Conservation (phyloP, 2,113 vertebrate species). For the Brienomyrus brachyistius region DNA sequence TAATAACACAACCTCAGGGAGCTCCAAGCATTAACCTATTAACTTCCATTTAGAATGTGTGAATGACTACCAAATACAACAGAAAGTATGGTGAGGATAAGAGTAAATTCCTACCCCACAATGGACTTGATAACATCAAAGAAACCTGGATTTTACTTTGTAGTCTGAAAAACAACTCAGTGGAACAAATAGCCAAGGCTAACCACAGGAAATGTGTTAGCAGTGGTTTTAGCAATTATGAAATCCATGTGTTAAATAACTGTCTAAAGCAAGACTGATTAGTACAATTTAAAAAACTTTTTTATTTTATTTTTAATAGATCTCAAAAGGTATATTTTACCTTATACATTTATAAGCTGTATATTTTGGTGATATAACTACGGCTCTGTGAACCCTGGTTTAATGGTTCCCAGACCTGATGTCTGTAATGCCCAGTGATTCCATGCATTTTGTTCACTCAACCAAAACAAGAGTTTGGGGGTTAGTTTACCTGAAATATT, state of each 20-base stretch:
- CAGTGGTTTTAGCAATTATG: neutral
- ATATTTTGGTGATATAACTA: neutral
- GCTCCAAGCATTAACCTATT: neutral
- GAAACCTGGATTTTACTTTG: neutral
- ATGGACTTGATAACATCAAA: neutral
- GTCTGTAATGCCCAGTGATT: neutral
- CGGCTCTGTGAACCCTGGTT: neutral
- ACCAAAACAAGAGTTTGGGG: neutral
- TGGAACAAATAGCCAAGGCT: neutral
- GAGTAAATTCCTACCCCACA: neutral
- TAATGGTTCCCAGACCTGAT: neutral
- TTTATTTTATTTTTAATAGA: neutral
- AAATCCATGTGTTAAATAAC: neutral
- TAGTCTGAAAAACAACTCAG: neutral
- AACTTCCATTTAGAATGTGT: neutral
- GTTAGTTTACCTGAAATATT: neutral
- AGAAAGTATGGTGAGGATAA: neutral
- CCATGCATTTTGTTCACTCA: neutral
- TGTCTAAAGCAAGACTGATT: neutral
- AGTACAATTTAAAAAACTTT: neutral
- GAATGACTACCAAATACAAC: neutral
- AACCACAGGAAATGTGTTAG: neutral
- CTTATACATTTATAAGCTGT: neutral
- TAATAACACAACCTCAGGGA: neutral
- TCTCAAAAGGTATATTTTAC: neutral